These are phyloP conservation scores for Erebia palarica DNA, from an alignment of 2,888 invertebrate genomes.

Conservation along the genomic window DNA sequence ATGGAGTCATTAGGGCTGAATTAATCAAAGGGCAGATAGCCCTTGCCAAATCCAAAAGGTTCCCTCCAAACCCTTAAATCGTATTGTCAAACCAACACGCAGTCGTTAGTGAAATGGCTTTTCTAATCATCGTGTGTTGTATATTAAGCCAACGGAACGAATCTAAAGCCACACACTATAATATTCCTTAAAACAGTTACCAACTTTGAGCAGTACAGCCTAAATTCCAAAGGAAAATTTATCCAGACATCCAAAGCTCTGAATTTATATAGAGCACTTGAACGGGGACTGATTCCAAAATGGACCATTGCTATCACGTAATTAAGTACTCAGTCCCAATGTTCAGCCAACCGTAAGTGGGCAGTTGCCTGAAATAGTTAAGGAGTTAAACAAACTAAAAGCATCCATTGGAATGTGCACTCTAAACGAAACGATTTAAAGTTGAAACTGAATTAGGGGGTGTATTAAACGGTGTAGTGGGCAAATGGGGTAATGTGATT, in stretches of 20 bases:
- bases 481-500: constrained; percentile 73
- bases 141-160: constrained; percentile 37
- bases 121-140: constrained; percentile 46
- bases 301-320: constrained; percentile 75
- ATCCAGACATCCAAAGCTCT: not conserved
- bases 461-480: constrained; percentile 47
- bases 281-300: constrained; percentile 58
- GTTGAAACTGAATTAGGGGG: constrained; percentile 36
- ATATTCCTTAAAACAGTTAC: constrained; percentile 1
- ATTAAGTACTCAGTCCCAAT: constrained; percentile 74
- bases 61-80: constrained; percentile 60
- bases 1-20: constrained; percentile 60
- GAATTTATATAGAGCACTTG: constrained; percentile 27
- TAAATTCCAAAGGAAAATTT: not conserved
- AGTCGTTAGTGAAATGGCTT: constrained; percentile 54
- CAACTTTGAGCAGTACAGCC: constrained; percentile 16
- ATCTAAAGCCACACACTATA: constrained; percentile 41
- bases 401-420: constrained; percentile 43
- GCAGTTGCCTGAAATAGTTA: constrained; percentile 59
- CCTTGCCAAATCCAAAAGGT: constrained; percentile 58
- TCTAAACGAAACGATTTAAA: constrained; percentile 39
- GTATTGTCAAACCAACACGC: constrained; percentile 70
- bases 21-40: constrained; percentile 70
- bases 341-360: constrained; percentile 71
- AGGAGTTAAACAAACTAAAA: constrained; percentile 63